Percentiles rank a stretch among this genome's conserved stretches.
Evolutionary conservation across 2,797 vertebrate genomes (phyloP).

Genomic region (Rhodeus uyekii): DNA sequence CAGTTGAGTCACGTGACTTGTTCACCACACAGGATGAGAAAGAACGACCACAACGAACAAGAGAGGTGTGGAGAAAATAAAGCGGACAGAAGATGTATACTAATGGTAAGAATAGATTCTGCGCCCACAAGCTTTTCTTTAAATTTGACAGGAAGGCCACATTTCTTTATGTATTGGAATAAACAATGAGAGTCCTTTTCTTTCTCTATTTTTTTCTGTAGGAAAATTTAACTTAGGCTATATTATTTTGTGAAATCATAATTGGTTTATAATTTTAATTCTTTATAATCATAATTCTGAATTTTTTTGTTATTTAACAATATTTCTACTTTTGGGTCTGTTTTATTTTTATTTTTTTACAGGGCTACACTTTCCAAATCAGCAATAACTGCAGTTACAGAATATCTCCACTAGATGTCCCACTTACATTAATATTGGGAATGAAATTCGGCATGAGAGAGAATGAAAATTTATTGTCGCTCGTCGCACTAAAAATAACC

Average conservation of each 20-base stretch:
- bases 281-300: no score
- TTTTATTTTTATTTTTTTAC: neutral
- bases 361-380: no score
- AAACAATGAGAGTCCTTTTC: neutral
- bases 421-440: neutral
- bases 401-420: neutral
- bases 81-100: neutral
- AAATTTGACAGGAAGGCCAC: neutral
- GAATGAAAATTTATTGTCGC: neutral
- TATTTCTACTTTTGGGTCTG: no score
- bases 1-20: conserved; percentile 11
- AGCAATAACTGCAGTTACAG: neutral
- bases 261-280: no score
- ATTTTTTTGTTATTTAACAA: neutral
- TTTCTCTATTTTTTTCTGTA: neutral
- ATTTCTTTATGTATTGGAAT: neutral
- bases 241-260: no score
- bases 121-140: neutral
- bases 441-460: neutral
- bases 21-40: conserved; percentile 55
- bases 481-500: neutral
- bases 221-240: neutral
- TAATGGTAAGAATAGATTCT: neutral
- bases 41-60: conserved; percentile 29
- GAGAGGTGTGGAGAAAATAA: neutral